Percentiles rank a stretch among this genome's conserved stretches.
These are phyloP conservation scores for Tinea trinotella DNA, from an alignment of 2,888 invertebrate species.

Conservation along the genomic window DNA sequence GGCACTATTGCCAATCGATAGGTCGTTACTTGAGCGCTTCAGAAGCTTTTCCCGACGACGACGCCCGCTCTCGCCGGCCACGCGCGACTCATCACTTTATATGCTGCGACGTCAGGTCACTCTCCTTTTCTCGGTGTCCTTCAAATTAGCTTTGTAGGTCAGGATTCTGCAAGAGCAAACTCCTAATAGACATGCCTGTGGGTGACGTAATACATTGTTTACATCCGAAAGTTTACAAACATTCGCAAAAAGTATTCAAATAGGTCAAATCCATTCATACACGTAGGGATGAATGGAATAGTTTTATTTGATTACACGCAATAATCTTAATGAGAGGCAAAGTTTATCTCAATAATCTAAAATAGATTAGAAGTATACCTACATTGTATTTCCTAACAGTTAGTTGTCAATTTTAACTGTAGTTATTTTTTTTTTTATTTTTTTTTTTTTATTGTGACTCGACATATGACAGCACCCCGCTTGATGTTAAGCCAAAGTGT, in stretches of 20 bases:
- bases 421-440: too few relatives aligned
- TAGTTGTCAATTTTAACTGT: too few relatives aligned
- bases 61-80: constrained; percentile 30
- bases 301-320: not conserved
- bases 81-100: constrained; percentile 69
- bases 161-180: constrained; percentile 51
- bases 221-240: not conserved
- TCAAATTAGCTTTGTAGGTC: constrained; percentile 74
- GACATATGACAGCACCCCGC: too few relatives aligned
- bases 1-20: constrained; percentile 72
- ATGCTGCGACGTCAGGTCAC: constrained; percentile 70
- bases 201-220: not conserved
- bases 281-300: not conserved
- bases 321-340: not conserved
- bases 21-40: constrained; percentile 46
- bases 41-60: not conserved
- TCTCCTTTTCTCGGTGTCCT: constrained; percentile 73
- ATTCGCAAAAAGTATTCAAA: not conserved
- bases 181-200: not conserved
- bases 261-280: not conserved
- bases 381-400: too few relatives aligned
- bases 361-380: too few relatives aligned
- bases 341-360: not conserved
- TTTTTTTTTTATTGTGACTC: too few relatives aligned
- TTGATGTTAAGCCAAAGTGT: too few relatives aligned